These are phyloP conservation scores for Pipa parva DNA, from an alignment of 2,113 vertebrate species.

Conservation along the genomic window DNA sequence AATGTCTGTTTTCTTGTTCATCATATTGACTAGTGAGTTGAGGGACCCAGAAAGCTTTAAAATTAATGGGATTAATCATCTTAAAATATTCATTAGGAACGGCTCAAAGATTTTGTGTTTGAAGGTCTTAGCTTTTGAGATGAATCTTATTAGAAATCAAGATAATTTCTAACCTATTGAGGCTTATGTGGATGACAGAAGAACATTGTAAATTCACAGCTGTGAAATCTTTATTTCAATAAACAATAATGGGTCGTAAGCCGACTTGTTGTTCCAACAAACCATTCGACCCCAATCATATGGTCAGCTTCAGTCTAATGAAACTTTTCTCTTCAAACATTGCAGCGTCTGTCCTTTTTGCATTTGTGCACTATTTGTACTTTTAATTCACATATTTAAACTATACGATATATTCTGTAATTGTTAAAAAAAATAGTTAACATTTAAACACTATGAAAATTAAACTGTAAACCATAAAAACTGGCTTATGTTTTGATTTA, in stretches of 20 bases:
- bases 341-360: too few species aligned
- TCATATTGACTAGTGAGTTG: constrained; percentile 49
- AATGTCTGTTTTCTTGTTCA: constrained; percentile 45
- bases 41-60: constrained; percentile 48
- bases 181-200: background rate
- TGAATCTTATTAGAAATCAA: constrained; percentile 40
- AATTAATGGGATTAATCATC: constrained; percentile 49
- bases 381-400: too few species aligned
- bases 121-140: constrained; percentile 32
- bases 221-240: constrained; percentile 18
- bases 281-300: too few species aligned
- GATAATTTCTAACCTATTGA: constrained; percentile 3
- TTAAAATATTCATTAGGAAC: constrained; percentile 44
- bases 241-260: constrained; percentile 22
- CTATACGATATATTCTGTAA: too few species aligned
- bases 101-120: constrained; percentile 43
- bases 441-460: too few species aligned
- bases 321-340: too few species aligned
- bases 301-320: too few species aligned
- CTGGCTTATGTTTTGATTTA: too few species aligned
- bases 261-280: constrained; percentile 16
- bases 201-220: constrained; percentile 20
- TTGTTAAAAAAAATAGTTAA: too few species aligned
- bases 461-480: too few species aligned
- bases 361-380: too few species aligned